Conservation (phyloP, 2,888 invertebrate genomes). For the Habroteleia sp. region DNA sequence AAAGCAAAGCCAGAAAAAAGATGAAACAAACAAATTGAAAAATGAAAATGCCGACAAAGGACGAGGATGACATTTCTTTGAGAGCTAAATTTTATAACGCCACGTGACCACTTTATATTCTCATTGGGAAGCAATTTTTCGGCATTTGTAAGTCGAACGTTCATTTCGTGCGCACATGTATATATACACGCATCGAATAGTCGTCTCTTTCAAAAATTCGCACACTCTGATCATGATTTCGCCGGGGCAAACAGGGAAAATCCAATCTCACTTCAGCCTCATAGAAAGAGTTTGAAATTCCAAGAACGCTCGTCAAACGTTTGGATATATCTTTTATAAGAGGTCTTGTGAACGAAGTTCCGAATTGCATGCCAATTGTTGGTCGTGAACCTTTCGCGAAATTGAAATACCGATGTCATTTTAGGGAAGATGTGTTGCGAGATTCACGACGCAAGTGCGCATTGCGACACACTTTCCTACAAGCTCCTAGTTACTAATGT, state of each 20-base stretch:
- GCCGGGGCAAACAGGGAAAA: constrained; percentile 66
- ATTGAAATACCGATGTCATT: constrained; percentile 61
- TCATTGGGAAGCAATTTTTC: constrained; percentile 64
- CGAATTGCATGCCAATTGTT: constrained; percentile 64
- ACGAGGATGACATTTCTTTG: constrained; percentile 37
- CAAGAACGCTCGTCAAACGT: constrained; percentile 64
- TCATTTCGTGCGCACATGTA: constrained; percentile 32
- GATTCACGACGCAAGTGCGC: constrained; percentile 19
- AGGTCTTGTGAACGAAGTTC: constrained; percentile 52
- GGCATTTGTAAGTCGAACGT: constrained; percentile 53
- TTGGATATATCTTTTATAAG: constrained; percentile 64
- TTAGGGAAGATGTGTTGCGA: constrained; percentile 46
- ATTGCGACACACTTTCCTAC: constrained; percentile 32
- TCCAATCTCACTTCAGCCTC: constrained; percentile 66
- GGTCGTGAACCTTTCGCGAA: constrained; percentile 56
- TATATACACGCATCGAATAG: constrained; percentile 60
- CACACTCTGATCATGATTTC: constrained; percentile 68
- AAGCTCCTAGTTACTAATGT: neutral
- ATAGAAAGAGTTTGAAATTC: constrained; percentile 60
- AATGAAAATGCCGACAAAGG: constrained; percentile 20
- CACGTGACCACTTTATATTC: constrained; percentile 47
- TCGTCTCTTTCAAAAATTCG: constrained; percentile 62
- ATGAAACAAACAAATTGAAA: constrained; percentile 24
- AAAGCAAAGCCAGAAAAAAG: neutral
- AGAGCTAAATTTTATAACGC: constrained; percentile 41